Conservation (phyloP, 2,113 vertebrate species). For the Synodontis membranacea region DNA sequence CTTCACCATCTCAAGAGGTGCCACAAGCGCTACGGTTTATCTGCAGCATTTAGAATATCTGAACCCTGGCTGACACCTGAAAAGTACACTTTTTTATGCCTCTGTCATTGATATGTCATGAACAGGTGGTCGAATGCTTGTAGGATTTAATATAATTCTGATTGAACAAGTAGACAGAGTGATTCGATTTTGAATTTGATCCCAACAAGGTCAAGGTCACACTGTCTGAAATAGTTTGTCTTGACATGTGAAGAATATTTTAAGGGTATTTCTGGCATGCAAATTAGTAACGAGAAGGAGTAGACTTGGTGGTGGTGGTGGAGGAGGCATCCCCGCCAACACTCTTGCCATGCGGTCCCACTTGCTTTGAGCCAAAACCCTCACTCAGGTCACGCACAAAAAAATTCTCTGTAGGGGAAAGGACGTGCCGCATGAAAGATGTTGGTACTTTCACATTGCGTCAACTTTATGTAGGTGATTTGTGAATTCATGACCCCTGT, state of each 20-base stretch:
- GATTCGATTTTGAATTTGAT: not conserved
- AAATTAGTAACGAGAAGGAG: not conserved
- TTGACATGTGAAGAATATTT: not conserved
- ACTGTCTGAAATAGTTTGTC: not conserved
- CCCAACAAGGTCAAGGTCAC: too few species aligned
- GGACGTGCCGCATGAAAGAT: not conserved
- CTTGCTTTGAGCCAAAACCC: not conserved
- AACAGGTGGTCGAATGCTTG: not conserved
- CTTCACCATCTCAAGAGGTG: not conserved
- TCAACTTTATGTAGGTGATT: not conserved
- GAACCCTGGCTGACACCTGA: too few species aligned
- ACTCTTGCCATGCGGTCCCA: not conserved
- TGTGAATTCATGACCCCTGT: not conserved
- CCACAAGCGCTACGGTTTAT: not conserved
- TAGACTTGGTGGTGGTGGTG: not conserved
- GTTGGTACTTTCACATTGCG: not conserved
- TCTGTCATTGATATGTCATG: not conserved
- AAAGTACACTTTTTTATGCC: not conserved
- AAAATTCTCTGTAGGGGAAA: not conserved
- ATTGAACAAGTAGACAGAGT: not conserved
- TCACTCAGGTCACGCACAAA: not conserved
- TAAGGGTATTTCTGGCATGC: not conserved
- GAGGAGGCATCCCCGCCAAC: not conserved
- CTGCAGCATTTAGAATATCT: not conserved
- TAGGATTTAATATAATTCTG: not conserved